phyloP scores from a whole-genome alignment of 2,113 vertebrate species.

The Corythornis madagascariensis region DNA sequence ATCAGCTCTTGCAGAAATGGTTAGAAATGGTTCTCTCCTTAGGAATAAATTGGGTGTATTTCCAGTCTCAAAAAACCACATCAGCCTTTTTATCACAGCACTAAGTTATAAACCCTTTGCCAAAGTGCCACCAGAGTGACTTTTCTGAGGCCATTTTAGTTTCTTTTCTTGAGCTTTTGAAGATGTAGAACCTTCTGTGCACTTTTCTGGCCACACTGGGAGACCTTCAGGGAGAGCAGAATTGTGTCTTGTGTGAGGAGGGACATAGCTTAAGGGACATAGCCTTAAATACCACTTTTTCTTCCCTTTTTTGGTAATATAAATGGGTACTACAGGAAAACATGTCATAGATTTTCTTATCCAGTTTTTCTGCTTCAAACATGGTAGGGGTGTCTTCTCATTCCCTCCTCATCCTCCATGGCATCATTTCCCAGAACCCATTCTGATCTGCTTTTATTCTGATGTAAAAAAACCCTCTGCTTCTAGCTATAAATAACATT shows the following conservation, averaged over 20 bases:
- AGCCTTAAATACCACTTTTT: background rate
- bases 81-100: background rate
- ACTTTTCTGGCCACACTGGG: background rate
- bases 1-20: constrained; percentile 83
- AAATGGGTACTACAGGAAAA: background rate
- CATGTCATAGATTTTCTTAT: background rate
- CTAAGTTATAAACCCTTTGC: background rate
- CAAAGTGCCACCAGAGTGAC: background rate
- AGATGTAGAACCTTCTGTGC: background rate
- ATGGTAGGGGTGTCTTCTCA: background rate
- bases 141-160: background rate
- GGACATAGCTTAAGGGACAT: background rate
- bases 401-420: background rate
- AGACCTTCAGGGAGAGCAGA: background rate
- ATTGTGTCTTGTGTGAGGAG: background rate
- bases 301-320: background rate
- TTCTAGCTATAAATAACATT: background rate
- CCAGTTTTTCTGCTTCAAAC: background rate
- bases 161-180: background rate
- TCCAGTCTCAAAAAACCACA: background rate
- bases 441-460: background rate
- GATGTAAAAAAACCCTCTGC: background rate
- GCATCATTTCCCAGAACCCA: background rate
- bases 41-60: background rate
- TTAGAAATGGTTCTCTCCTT: constrained; percentile 68